Conservation (phyloP, 2,888 invertebrate genomes). For the Tachina lurida region DNA sequence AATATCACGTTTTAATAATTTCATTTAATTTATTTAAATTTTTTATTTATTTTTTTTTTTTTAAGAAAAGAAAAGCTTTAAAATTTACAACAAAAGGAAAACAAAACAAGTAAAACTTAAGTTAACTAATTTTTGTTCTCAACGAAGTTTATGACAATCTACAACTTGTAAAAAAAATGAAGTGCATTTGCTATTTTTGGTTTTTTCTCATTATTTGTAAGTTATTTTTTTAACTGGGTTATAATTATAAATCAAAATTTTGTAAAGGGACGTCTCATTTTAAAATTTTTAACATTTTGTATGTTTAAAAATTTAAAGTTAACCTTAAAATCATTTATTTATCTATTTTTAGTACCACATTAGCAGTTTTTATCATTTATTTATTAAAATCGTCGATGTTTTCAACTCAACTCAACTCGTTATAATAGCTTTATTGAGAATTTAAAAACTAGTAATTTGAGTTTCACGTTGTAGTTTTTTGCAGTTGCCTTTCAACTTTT, state of each 20-base stretch:
- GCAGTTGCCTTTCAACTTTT: slow-evolving; percentile 60
- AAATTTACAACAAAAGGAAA: slow-evolving; percentile 66
- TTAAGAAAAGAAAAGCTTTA: slow-evolving; percentile 64
- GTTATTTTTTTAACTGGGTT: slow-evolving; percentile 25
- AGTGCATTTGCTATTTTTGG: slow-evolving; percentile 65
- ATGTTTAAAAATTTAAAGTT: slow-evolving; percentile 73
- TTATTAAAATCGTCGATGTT: slow-evolving; percentile 28
- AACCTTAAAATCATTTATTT: slow-evolving; percentile 74
- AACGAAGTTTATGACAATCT: slow-evolving; percentile 41
- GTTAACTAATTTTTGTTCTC: slow-evolving; percentile 7
- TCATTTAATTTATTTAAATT: slow-evolving; percentile 58
- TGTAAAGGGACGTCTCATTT: slow-evolving; percentile 20
- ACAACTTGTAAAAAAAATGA: slow-evolving; percentile 63
- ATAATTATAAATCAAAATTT: slow-evolving; percentile 45
- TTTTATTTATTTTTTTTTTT: background rate
- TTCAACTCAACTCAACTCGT: slow-evolving; percentile 32
- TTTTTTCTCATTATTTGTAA: slow-evolving; percentile 9
- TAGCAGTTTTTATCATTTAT: slow-evolving; percentile 53
- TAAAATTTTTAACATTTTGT: background rate
- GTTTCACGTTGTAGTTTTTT: slow-evolving; percentile 44
- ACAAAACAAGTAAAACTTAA: slow-evolving; percentile 36
- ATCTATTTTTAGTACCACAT: slow-evolving; percentile 42
- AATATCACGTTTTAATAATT: slow-evolving; percentile 73
- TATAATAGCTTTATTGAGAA: slow-evolving; percentile 21
- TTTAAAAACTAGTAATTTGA: slow-evolving; percentile 37